Evolutionary conservation across 2,113 vertebrate genomes (phyloP).

Genomic region (Oreamnos americanus): DNA sequence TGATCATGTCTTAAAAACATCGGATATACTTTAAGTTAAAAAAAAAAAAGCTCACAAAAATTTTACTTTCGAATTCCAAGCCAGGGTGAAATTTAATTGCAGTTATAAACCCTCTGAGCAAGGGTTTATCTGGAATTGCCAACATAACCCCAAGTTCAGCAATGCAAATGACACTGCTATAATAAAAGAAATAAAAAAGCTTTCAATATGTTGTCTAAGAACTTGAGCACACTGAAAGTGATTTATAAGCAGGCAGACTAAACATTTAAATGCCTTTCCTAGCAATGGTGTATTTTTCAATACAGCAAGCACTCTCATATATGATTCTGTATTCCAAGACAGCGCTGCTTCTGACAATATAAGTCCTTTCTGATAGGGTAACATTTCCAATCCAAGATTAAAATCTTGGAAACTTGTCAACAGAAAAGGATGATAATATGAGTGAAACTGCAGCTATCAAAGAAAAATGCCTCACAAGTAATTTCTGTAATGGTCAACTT

Average conservation of each 20-base stretch:
- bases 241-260: constrained; percentile 70
- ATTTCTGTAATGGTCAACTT: constrained; percentile 74
- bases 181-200: constrained; percentile 68
- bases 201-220: constrained; percentile 74
- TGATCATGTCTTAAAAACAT: constrained; percentile 46
- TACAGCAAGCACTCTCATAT: constrained; percentile 26
- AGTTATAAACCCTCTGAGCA: constrained; percentile 59
- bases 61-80: constrained; percentile 58
- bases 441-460: constrained; percentile 75
- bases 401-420: constrained; percentile 79
- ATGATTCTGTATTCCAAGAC: constrained; percentile 65
- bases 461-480: constrained; percentile 74
- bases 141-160: constrained; percentile 63
- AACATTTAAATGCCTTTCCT: constrained; percentile 75
- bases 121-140: constrained; percentile 66
- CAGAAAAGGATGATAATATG: constrained; percentile 72
- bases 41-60: constrained; percentile 11
- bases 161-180: constrained; percentile 69
- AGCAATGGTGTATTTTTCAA: constrained; percentile 75
- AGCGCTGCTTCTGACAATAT: constrained; percentile 58
- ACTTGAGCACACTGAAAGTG: constrained; percentile 49
- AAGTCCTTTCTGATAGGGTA: constrained; percentile 74
- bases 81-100: constrained; percentile 68
- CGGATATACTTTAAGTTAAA: neutral
- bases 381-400: constrained; percentile 79